Evolutionary conservation across 1,140 invertebrate species (phyloP).

Genomic region (Drosophila takahashii): DNA sequence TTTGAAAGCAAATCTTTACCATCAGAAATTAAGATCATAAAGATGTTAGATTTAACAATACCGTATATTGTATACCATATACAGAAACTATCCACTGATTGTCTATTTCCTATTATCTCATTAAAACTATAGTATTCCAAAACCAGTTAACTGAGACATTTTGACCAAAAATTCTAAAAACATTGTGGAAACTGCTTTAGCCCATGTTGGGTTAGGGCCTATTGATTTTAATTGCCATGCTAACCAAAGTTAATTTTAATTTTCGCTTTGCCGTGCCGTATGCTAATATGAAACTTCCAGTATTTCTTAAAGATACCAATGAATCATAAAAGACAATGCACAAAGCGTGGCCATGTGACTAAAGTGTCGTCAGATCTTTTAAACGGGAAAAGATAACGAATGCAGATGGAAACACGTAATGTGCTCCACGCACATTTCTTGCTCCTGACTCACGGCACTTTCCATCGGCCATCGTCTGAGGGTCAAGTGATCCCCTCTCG

Average conservation of each 20-base stretch:
- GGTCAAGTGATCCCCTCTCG: conserved; percentile 43
- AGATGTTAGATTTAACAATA: background rate
- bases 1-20: background rate
- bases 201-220: background rate
- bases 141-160: background rate
- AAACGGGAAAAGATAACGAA: conserved; percentile 24
- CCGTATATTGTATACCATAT: background rate
- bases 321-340: conserved; percentile 20
- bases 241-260: conserved; percentile 30
- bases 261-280: conserved; percentile 16
- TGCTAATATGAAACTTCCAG: conserved; percentile 1
- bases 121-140: background rate
- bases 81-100: background rate
- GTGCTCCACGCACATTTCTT: conserved; percentile 34
- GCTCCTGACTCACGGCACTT: conserved; percentile 31
- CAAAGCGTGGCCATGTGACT: conserved; percentile 1
- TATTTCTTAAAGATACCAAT: background rate
- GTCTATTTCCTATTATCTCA: background rate
- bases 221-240: conserved; percentile 15
- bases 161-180: background rate
- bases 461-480: conserved; percentile 25
- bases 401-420: conserved; percentile 20
- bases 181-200: conserved; percentile 18
- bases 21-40: conserved; percentile 7
- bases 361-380: conserved; percentile 26